Conservation (phyloP, 2,888 invertebrate species). For the Leptothorax acervorum region DNA sequence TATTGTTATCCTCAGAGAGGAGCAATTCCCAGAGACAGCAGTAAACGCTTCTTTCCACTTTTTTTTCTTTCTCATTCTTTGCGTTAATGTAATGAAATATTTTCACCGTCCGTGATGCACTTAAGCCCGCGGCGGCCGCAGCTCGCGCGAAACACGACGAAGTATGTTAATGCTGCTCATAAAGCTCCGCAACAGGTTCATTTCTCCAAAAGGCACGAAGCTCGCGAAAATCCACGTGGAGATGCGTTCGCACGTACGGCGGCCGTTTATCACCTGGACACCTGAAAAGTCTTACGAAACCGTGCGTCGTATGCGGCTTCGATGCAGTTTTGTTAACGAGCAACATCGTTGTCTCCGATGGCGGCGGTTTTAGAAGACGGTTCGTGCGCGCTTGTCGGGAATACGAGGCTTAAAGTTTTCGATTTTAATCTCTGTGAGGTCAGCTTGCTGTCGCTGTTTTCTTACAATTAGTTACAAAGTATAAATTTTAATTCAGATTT, state of each 20-base stretch:
- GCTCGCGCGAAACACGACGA: constrained; percentile 74
- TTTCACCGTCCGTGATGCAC: constrained; percentile 39
- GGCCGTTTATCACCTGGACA: constrained; percentile 80
- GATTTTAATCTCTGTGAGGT: constrained; percentile 1
- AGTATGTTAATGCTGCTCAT: constrained; percentile 84
- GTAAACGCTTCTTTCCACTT: constrained; percentile 15
- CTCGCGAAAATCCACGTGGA: constrained; percentile 80
- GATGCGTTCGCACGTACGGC: constrained; percentile 76
- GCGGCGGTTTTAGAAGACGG: constrained; percentile 9
- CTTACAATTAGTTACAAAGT: background rate
- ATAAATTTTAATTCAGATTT: background rate
- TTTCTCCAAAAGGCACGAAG: constrained; percentile 78
- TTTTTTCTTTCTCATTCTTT: constrained; percentile 20
- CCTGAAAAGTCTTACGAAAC: constrained; percentile 78
- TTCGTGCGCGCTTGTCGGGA: background rate
- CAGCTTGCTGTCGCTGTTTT: background rate
- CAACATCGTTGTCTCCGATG: constrained; percentile 58
- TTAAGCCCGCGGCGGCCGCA: constrained; percentile 57
- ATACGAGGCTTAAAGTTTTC: background rate
- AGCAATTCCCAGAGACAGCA: constrained; percentile 3
- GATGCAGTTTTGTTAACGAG: constrained; percentile 69
- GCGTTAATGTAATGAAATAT: constrained; percentile 51
- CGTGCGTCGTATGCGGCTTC: constrained; percentile 72
- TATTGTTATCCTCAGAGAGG: background rate
- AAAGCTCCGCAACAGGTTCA: constrained; percentile 84